Conservation (phyloP, 2,113 vertebrate genomes). For the Melanocharis versteri region DNA sequence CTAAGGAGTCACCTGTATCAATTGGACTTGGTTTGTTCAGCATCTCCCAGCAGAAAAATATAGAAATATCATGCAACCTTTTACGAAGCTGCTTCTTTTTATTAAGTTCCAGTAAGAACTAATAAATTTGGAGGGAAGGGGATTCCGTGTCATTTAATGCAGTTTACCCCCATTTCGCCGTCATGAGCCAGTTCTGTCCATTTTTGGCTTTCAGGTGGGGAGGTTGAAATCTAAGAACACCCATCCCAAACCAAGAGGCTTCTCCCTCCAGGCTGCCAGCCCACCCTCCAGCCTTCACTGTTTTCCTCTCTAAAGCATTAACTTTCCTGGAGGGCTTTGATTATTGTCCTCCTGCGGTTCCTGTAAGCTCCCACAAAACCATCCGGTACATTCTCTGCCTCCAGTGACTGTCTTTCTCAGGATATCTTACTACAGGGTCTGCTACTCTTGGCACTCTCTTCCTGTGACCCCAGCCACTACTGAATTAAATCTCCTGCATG, state of each 20-base stretch:
- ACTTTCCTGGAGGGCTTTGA: background rate
- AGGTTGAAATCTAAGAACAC: background rate
- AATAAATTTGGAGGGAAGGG: background rate
- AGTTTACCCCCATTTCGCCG: background rate
- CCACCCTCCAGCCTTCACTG: background rate
- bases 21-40: background rate
- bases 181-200: background rate
- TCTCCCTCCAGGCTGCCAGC: background rate
- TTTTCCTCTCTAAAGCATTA: background rate
- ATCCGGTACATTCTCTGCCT: background rate
- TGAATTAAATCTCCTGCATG: constrained; percentile 41
- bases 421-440: constrained; percentile 50
- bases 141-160: background rate
- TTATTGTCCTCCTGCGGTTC: background rate
- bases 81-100: background rate
- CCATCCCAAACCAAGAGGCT: background rate
- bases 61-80: background rate
- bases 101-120: background rate
- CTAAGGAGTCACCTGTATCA: background rate
- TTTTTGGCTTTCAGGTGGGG: background rate
- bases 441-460: constrained; percentile 45
- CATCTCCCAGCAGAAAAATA: background rate
- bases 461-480: constrained; percentile 32
- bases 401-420: constrained; percentile 22
- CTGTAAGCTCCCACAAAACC: constrained; percentile 4